A percentile compares a stretch with the other conserved stretches of the same genome.
phyloP scores from a whole-genome alignment of 2,888 invertebrate genomes.

The Heliconius cydno region DNA sequence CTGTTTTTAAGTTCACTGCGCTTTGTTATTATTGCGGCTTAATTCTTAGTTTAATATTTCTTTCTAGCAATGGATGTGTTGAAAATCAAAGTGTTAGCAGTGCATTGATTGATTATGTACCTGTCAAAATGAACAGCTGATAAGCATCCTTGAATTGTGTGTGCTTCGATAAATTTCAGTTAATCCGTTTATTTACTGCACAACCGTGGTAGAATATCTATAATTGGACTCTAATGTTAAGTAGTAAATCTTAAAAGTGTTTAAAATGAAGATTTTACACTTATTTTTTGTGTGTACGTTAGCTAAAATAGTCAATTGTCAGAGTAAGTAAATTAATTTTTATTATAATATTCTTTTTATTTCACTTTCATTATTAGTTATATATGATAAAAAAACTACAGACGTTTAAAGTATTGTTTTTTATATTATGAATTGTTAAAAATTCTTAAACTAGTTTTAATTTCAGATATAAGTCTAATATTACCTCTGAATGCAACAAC shows the following conservation, averaged over 20 bases:
- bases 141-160: conserved; percentile 32
- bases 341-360: not conserved
- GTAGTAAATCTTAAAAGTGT: conserved; percentile 27
- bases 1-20: conserved; percentile 34
- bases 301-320: conserved; percentile 32
- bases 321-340: conserved; percentile 45
- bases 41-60: not conserved
- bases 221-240: not conserved
- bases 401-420: not conserved
- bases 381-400: not conserved
- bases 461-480: conserved; percentile 64
- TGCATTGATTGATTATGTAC: conserved; percentile 38
- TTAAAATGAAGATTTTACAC: conserved; percentile 23
- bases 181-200: conserved; percentile 7
- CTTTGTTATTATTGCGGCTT: conserved; percentile 17
- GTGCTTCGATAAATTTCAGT: not conserved
- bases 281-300: conserved; percentile 30
- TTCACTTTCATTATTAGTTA: not conserved
- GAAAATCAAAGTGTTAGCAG: conserved; percentile 12
- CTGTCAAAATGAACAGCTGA: conserved; percentile 58
- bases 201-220: not conserved
- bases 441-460: conserved; percentile 31
- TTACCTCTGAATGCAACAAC: conserved; percentile 64
- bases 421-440: not conserved
- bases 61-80: conserved; percentile 8